These are phyloP conservation scores for Rhinophrynus dorsalis DNA, from an alignment of 2,797 vertebrate genomes.

Conservation along the genomic window DNA sequence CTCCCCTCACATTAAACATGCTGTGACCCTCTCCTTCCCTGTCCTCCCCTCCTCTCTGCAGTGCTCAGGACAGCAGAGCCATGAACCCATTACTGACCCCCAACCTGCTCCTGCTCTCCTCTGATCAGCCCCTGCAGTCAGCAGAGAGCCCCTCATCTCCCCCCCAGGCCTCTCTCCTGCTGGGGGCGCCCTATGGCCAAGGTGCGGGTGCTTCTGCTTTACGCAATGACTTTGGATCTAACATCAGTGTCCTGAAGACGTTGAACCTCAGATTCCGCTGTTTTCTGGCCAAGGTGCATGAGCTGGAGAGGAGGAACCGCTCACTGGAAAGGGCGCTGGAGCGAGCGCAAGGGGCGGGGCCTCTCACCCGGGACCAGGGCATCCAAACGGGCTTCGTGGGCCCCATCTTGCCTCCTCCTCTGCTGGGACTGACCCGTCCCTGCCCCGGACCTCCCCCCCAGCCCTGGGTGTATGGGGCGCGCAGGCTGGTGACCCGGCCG, in stretches of 20 bases:
- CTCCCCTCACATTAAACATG: constrained; percentile 36
- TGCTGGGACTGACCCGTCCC: constrained; percentile 57
- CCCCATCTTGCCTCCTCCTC: constrained; percentile 68
- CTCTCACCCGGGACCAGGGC: constrained; percentile 71
- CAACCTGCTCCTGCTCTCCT: constrained; percentile 72
- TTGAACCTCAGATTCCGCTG: constrained; percentile 93
- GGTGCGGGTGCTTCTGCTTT: constrained; percentile 86
- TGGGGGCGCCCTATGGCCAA: constrained; percentile 62
- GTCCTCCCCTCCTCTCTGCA: constrained; percentile 16
- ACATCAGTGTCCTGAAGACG: constrained; percentile 94
- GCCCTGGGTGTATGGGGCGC: constrained; percentile 58
- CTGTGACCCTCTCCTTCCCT: constrained; percentile 30
- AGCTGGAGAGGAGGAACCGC: constrained; percentile 91
- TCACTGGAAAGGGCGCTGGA: constrained; percentile 93
- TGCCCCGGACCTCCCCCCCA: constrained; percentile 63
- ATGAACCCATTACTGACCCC: constrained; percentile 92
- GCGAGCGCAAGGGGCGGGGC: constrained; percentile 77
- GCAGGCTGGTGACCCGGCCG: constrained; percentile 75
- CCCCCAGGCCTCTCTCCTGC: constrained; percentile 60
- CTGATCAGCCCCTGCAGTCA: constrained; percentile 64
- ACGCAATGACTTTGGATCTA: constrained; percentile 93
- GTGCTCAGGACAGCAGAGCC: constrained; percentile 58
- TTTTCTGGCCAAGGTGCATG: constrained; percentile 95
- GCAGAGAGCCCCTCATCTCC: constrained; percentile 56
- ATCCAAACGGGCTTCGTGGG: constrained; percentile 88